phyloP scores from a whole-genome alignment of 1,140 invertebrate genomes.

The Aricia agestis region DNA sequence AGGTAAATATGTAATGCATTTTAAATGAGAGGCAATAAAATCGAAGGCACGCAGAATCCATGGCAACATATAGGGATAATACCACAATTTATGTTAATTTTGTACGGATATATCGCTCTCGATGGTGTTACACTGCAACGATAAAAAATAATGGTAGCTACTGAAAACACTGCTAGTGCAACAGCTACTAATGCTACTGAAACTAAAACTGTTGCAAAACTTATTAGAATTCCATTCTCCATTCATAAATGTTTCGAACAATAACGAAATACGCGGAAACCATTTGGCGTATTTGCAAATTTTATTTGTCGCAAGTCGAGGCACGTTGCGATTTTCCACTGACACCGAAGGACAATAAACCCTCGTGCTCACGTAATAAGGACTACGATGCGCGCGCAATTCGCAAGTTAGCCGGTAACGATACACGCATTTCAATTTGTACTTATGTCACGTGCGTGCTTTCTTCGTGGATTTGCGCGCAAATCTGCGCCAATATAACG shows the following conservation, averaged over 20 bases:
- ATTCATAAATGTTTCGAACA: constrained; percentile 62
- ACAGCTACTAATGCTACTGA: background rate
- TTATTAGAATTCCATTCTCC: constrained; percentile 60
- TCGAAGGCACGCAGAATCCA: background rate
- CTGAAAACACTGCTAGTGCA: background rate
- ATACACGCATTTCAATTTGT: constrained; percentile 51
- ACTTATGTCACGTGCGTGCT: constrained; percentile 64
- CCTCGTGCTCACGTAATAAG: constrained; percentile 41
- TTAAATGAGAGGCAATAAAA: background rate
- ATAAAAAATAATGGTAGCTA: constrained; percentile 27
- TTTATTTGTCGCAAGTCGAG: constrained; percentile 53
- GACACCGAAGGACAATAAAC: constrained; percentile 39
- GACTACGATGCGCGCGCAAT: constrained; percentile 33
- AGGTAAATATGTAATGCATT: background rate
- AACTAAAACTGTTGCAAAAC: constrained; percentile 47
- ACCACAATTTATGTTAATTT: background rate
- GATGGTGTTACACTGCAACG: background rate
- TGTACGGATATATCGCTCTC: background rate
- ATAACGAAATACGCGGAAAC: constrained; percentile 73
- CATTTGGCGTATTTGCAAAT: constrained; percentile 65
- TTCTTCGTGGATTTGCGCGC: constrained; percentile 71
- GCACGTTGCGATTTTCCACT: constrained; percentile 62
- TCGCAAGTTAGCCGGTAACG: constrained; percentile 33
- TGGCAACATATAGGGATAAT: background rate
- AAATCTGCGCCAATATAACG: constrained; percentile 67